Conservation (phyloP, 2,797 vertebrate genomes). For the Anas acuta region DNA sequence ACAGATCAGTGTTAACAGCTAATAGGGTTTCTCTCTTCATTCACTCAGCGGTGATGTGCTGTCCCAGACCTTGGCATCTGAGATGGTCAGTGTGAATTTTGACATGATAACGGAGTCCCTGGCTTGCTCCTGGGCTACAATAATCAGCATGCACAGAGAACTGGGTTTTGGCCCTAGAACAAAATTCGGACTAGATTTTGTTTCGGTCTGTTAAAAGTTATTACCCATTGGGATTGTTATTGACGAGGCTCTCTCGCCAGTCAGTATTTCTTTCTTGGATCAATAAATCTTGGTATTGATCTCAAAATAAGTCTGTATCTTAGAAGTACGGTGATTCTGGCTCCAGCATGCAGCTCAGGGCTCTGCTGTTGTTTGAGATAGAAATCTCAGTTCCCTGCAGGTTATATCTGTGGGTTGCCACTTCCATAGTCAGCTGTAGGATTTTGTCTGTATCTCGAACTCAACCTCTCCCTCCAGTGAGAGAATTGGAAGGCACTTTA, state of each 20-base stretch:
- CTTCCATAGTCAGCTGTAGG: not conserved
- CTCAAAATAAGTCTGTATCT: conserved; percentile 67
- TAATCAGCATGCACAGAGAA: not conserved
- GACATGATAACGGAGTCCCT: not conserved
- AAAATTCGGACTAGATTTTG: not conserved
- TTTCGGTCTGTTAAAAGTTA: conserved; percentile 42
- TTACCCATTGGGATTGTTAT: conserved; percentile 64
- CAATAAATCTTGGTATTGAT: conserved; percentile 72
- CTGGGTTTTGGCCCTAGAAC: not conserved
- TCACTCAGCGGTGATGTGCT: not conserved
- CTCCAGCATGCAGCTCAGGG: not conserved
- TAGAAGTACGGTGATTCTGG: not conserved
- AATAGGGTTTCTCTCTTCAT: conserved; percentile 31
- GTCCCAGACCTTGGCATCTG: not conserved
- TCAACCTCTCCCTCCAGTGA: not conserved
- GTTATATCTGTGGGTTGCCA: not conserved
- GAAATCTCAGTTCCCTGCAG: not conserved
- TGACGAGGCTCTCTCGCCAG: conserved; percentile 8
- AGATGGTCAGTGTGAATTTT: not conserved
- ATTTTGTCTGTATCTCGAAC: not conserved
- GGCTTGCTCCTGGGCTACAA: not conserved
- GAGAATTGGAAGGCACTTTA: not conserved
- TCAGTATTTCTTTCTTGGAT: conserved; percentile 68
- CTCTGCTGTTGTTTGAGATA: conserved; percentile 9
- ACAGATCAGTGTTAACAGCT: not conserved